phyloP scores from a whole-genome alignment of 1,140 invertebrate genomes.

The Archegozetes longisetosus region DNA sequence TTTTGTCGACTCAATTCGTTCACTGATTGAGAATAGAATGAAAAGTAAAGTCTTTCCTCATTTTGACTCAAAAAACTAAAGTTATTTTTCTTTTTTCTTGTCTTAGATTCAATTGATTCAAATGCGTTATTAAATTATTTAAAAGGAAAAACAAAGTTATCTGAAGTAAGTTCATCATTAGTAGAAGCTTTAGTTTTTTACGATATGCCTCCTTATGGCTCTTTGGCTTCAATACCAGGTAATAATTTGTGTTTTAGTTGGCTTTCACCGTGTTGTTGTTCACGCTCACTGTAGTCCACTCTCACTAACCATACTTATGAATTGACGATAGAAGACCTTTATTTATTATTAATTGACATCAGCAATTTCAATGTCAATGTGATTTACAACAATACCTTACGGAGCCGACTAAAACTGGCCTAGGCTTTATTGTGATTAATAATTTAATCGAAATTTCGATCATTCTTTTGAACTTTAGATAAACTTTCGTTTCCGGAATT shows the following conservation, averaged over 20 bases:
- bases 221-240: constrained; percentile 3
- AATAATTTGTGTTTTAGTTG: not conserved
- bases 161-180: not conserved
- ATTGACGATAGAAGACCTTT: too few species aligned
- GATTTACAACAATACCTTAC: too few species aligned
- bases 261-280: not conserved
- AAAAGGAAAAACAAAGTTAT: not conserved
- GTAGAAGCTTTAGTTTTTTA: not conserved
- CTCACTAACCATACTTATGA: too few species aligned
- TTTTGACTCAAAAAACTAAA: not conserved
- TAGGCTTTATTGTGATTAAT: not conserved
- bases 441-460: not conserved
- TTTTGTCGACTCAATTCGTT: not conserved
- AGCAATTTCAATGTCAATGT: too few species aligned
- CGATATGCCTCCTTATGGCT: constrained; percentile 1
- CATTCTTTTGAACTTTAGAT: not conserved
- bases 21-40: not conserved
- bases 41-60: not conserved
- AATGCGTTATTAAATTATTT: not conserved
- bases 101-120: not conserved
- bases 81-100: not conserved
- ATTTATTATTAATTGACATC: too few species aligned
- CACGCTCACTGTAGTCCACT: too few species aligned
- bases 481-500: not conserved
- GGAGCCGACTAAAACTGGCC: too few species aligned